Percentiles rank a stretch among this genome's conserved stretches.
phyloP scores from a whole-genome alignment of 2,113 vertebrate species.

The Lasiurus borealis region DNA sequence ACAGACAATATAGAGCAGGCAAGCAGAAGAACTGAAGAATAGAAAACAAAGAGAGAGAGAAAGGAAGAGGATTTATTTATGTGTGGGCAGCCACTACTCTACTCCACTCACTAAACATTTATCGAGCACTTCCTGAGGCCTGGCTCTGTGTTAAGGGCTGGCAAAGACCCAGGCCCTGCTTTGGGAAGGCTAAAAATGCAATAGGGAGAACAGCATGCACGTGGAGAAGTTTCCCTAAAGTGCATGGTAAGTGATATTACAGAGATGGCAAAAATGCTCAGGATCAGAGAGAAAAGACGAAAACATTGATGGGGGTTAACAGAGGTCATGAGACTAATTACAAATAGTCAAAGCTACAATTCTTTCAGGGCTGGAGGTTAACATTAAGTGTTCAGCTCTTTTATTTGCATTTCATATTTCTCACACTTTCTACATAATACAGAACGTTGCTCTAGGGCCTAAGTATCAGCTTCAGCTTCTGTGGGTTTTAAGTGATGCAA shows the following conservation, averaged over 20 bases:
- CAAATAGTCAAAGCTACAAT: neutral
- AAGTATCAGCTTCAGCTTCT: neutral
- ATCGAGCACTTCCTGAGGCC: neutral
- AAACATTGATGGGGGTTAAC: neutral
- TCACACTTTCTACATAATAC: neutral
- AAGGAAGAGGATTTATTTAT: neutral
- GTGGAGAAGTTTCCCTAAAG: neutral
- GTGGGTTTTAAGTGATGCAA: neutral
- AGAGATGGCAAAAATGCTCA: neutral
- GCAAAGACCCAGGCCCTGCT: neutral
- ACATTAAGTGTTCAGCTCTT: slow-evolving; percentile 6
- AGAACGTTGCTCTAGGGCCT: neutral
- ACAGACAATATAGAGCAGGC: neutral
- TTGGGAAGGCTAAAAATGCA: neutral
- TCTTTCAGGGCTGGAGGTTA: slow-evolving; percentile 17
- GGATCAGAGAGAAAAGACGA: neutral
- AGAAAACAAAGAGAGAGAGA: neutral
- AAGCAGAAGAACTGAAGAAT: neutral
- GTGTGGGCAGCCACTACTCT: neutral
- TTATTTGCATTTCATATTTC: neutral
- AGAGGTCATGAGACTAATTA: slow-evolving; percentile 7
- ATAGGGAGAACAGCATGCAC: neutral
- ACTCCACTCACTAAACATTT: neutral
- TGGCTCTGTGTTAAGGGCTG: slow-evolving; percentile 8
- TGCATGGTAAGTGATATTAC: neutral